A percentile compares a stretch with the other conserved stretches of the same genome.
phyloP scores from a whole-genome alignment of 2,888 invertebrate genomes.

The Drosophila pegasa region DNA sequence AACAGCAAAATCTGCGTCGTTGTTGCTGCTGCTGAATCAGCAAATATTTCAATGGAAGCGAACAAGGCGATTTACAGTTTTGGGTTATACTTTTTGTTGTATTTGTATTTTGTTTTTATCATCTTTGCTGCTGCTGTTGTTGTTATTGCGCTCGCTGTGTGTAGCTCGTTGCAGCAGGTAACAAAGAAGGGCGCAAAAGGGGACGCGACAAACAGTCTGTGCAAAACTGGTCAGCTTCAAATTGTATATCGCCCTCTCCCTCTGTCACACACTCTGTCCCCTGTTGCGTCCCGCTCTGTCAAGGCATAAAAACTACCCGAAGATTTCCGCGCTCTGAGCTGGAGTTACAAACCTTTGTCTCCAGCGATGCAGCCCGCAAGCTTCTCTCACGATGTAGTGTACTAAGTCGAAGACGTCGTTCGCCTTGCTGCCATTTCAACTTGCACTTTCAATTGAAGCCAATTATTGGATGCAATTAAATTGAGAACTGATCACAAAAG shows the following conservation, averaged over 20 bases:
- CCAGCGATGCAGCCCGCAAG: conserved; percentile 25
- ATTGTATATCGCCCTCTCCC: background rate
- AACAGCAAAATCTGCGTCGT: conserved; percentile 50
- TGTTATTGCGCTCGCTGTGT: conserved; percentile 11
- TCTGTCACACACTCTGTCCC: background rate
- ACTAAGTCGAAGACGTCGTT: background rate
- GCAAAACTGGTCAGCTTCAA: conserved; percentile 58
- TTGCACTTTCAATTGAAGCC: conserved; percentile 69
- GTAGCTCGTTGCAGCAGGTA: conserved; percentile 53
- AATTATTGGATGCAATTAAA: conserved; percentile 58
- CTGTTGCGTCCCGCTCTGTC: conserved; percentile 10
- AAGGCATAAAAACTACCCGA: conserved; percentile 38
- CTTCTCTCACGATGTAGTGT: conserved; percentile 26
- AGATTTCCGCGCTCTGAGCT: conserved; percentile 1
- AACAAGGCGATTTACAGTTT: conserved; percentile 63
- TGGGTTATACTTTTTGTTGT: conserved; percentile 32
- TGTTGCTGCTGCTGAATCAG: conserved; percentile 61
- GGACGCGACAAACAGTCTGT: conserved; percentile 38
- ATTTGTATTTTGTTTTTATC: conserved; percentile 31
- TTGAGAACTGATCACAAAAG: conserved; percentile 44
- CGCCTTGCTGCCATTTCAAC: conserved; percentile 49
- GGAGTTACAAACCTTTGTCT: conserved; percentile 52
- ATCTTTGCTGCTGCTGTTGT: conserved; percentile 19
- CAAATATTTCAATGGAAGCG: conserved; percentile 65
- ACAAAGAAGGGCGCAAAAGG: conserved; percentile 36